Evolutionary conservation across 2,888 invertebrate genomes (phyloP).

Genomic region (Stenoptilia bipunctidactyla): DNA sequence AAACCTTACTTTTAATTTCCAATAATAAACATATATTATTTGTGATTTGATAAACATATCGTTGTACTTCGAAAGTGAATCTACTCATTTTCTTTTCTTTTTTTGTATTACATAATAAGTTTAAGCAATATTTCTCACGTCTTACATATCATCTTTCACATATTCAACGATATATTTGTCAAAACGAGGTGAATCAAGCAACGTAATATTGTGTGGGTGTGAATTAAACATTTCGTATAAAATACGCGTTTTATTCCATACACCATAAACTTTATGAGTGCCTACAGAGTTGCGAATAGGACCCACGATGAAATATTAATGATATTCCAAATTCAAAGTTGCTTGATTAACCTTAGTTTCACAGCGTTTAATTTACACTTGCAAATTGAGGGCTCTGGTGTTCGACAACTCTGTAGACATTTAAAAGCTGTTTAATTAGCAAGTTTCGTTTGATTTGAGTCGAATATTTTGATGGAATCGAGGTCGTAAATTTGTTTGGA

Average conservation of each 20-base stretch:
- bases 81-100: too few species aligned
- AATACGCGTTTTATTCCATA: constrained; percentile 49
- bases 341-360: constrained; percentile 59
- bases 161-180: background rate
- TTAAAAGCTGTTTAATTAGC: background rate
- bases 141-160: constrained; percentile 1
- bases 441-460: too few species aligned
- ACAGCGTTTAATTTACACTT: constrained; percentile 22
- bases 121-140: too few species aligned
- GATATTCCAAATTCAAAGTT: constrained; percentile 33
- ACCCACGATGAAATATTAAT: constrained; percentile 32
- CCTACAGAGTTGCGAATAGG: constrained; percentile 49
- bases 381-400: constrained; percentile 20
- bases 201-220: constrained; percentile 53
- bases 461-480: too few species aligned
- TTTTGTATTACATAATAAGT: too few species aligned
- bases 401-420: constrained; percentile 45
- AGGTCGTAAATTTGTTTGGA: too few species aligned
- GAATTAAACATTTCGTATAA: constrained; percentile 43
- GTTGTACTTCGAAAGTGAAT: too few species aligned
- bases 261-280: constrained; percentile 12
- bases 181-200: constrained; percentile 61
- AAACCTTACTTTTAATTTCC: too few species aligned
- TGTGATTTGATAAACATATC: too few species aligned
- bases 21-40: too few species aligned